Evolutionary conservation across 2,113 vertebrate species (phyloP), one percentile per base, ranked within the genome.

Genomic region (Carassius auratus): DNA sequence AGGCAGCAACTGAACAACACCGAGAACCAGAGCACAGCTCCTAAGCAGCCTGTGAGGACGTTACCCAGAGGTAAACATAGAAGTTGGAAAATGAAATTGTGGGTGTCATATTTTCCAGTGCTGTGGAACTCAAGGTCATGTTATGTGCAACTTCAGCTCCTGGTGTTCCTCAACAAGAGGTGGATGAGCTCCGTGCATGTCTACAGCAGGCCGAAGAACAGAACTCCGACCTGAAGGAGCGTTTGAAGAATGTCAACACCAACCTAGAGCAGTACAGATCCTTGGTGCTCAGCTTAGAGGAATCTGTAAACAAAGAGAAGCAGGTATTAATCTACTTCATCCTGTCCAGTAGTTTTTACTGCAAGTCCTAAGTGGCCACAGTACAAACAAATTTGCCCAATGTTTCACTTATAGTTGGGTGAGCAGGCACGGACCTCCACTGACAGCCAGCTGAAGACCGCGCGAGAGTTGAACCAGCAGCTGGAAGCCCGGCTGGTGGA

Each of bases 241-340:
- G 97, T 87, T 95, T 99, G 68, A 96, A 95, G 90, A 99, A 94
- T 81, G 94, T 95, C 78, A 94, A 94, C 52, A 94, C 92, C 87
- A 97, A 95, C 1, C 95, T 99, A 79, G 98, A 98, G 62, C 96
- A 98, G 87, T 99, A 99, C 88, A 95, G 95, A 73, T 92, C 94
- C 4, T 96, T 99, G 94, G 97, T 98, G 19, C 95, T 97, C 45
- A 96, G 95, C 84, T 93, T 99, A 86, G 97, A 99, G 88, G 97
- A 99, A 81, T 98, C 96, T n/a, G 94, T 99, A 48, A 97, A 97
- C 90, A 99, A 97, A 85, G 97, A 99, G 86, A 99, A 98, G 84
- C 96, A 98, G 95, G 98, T 98, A 89, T 0, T 33, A 8, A 1
- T 45, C 8, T 30, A 0, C 71, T 36, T 17, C 6, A 26, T 1